Percentiles rank a stretch among this genome's conserved stretches.
Conservation (phyloP, 2,113 vertebrate genomes). For the Eurystomus gularis region DNA sequence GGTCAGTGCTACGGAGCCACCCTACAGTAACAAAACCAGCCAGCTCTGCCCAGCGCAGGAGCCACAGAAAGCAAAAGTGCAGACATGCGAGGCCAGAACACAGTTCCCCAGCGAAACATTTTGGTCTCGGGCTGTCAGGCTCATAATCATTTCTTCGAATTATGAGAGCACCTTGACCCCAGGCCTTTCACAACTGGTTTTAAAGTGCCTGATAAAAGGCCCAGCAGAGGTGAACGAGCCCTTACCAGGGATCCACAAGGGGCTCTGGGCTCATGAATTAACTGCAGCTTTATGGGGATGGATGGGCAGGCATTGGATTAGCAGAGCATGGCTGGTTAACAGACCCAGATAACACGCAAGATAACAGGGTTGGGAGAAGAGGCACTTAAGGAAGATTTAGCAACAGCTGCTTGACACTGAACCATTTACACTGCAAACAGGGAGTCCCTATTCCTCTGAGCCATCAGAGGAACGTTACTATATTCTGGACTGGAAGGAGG, state of each 20-base stretch:
- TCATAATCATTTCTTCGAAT: not conserved
- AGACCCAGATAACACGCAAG: slow-evolving; percentile 26
- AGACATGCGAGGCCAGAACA: not conserved
- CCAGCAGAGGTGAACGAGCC: not conserved
- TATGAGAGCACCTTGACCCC: slow-evolving; percentile 22
- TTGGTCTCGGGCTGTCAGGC: not conserved
- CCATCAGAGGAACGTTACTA: not conserved
- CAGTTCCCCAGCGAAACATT: not conserved
- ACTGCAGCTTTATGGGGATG: slow-evolving; percentile 46
- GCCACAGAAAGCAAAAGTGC: not conserved
- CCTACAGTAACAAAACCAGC: not conserved
- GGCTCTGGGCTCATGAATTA: slow-evolving; percentile 30
- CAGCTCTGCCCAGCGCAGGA: not conserved
- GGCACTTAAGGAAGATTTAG: slow-evolving; percentile 48
- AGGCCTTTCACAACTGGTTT: not conserved
- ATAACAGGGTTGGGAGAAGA: slow-evolving; percentile 21
- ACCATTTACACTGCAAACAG: not conserved
- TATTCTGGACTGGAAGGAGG: not conserved
- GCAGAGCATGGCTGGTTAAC: slow-evolving; percentile 39
- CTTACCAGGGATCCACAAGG: not conserved
- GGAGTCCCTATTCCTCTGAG: not conserved
- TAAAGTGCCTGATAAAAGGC: slow-evolving; percentile 12
- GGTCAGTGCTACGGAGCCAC: not conserved
- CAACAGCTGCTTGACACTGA: slow-evolving; percentile 14
- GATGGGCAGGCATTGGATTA: slow-evolving; percentile 40